Evolutionary conservation across 2,888 invertebrate species (phyloP).

Genomic region (Pediacus dermestoides): DNA sequence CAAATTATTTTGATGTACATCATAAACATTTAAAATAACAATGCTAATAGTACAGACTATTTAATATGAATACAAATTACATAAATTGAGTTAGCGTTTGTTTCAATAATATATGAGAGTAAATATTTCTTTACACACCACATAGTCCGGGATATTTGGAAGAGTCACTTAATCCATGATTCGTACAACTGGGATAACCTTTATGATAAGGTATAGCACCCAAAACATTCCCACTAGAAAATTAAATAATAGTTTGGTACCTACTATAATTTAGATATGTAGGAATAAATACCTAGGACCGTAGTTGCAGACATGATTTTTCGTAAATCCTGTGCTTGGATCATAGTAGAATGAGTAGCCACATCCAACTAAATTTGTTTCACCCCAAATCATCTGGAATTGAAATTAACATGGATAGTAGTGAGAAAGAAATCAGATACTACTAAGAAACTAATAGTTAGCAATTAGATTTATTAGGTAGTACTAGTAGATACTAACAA

Average conservation of each 20-base stretch:
- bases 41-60: too few relatives aligned
- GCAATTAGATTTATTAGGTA: too few relatives aligned
- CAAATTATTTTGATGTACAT: constrained; percentile 7
- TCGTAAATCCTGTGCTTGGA: constrained; percentile 65
- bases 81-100: too few relatives aligned
- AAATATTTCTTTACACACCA: constrained; percentile 53
- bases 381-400: constrained; percentile 80
- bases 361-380: constrained; percentile 80
- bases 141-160: constrained; percentile 73
- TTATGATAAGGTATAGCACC: constrained; percentile 73
- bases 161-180: constrained; percentile 67
- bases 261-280: constrained; percentile 4
- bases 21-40: background rate
- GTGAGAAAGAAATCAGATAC: too few relatives aligned
- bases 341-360: constrained; percentile 82
- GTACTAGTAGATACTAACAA: too few relatives aligned
- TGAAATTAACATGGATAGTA: constrained; percentile 11
- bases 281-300: constrained; percentile 35
- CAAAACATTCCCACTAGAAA: constrained; percentile 67
- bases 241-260: constrained; percentile 5
- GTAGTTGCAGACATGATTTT: constrained; percentile 41
- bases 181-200: constrained; percentile 69
- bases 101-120: background rate
- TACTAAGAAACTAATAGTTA: too few relatives aligned
- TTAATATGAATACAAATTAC: too few relatives aligned